Percentiles rank a stretch among this genome's conserved stretches.
phyloP scores from a whole-genome alignment of 2,888 invertebrate genomes.

The Eupithecia centaureata region DNA sequence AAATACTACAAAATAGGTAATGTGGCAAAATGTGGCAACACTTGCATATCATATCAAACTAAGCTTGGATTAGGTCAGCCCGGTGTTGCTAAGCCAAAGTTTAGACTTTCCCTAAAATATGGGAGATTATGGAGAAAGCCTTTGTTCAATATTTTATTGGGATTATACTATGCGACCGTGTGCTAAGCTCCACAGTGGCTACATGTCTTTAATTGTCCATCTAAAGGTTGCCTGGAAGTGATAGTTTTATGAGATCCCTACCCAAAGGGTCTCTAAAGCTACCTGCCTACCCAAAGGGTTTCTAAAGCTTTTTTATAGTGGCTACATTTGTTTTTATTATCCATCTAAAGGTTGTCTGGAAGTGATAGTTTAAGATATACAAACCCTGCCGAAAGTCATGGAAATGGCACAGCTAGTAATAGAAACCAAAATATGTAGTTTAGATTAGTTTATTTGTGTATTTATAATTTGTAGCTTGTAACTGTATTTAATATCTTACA shows the following conservation, averaged over 20 bases:
- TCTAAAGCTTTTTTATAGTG: too few species aligned
- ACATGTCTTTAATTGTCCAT: neutral
- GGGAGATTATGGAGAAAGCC: neutral
- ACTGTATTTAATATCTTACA: too few species aligned
- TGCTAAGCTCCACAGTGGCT: neutral
- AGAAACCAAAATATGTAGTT: too few species aligned
- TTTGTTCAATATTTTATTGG: neutral
- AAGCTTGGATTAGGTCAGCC: neutral
- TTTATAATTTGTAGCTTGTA: too few species aligned
- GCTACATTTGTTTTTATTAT: neutral
- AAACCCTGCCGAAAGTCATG: too few species aligned
- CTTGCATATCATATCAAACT: neutral
- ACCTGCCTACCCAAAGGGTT: too few species aligned
- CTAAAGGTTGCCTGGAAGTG: neutral
- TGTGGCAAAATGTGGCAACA: neutral
- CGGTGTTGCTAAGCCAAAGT: neutral
- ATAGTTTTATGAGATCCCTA: too few species aligned
- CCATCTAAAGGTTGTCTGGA: neutral
- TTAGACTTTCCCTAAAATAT: slow-evolving; percentile 5
- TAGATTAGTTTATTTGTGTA: too few species aligned
- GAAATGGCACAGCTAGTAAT: too few species aligned
- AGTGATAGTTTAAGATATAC: too few species aligned
- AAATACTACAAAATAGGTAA: neutral
- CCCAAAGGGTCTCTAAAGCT: too few species aligned
- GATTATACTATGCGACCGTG: neutral